A percentile compares a stretch with the other conserved stretches of the same genome.
Evolutionary conservation across 2,797 vertebrate genomes (phyloP).

Genomic region (Menidia menidia): DNA sequence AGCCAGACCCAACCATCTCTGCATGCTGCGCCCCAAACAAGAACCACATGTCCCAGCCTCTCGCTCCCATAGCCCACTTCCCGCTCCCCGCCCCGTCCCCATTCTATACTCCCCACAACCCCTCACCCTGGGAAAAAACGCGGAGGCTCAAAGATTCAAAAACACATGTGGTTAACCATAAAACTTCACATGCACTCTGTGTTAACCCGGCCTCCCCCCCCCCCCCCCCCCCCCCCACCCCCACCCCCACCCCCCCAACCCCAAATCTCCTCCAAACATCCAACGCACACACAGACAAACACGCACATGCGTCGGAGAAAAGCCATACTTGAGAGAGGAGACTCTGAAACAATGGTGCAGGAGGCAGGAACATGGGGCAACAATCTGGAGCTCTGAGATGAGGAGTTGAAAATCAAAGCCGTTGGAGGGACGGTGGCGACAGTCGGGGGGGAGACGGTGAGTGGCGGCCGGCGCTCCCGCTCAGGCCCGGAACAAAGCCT

Average conservation of each 20-base stretch:
- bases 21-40: conserved; percentile 77
- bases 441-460: conserved; percentile 71
- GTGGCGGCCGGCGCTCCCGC: conserved; percentile 74
- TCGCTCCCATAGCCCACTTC: conserved; percentile 45
- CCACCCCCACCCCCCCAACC: conserved; percentile 6
- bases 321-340: conserved; percentile 59
- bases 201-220: conserved; percentile 52
- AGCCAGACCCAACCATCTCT: conserved; percentile 70
- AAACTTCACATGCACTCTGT: conserved; percentile 80
- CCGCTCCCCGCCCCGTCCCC: conserved; percentile 59
- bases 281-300: conserved; percentile 7
- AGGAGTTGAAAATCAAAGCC: conserved; percentile 64
- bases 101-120: conserved; percentile 60
- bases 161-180: conserved; percentile 84
- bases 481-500: conserved; percentile 74
- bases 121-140: conserved; percentile 73
- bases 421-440: conserved; percentile 57
- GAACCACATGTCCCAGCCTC: conserved; percentile 78
- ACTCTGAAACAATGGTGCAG: conserved; percentile 69
- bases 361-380: conserved; percentile 76
- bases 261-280: conserved; percentile 37
- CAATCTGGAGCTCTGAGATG: conserved; percentile 66
- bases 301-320: conserved; percentile 48
- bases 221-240: conserved; percentile 15
- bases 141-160: conserved; percentile 76